phyloP scores from a whole-genome alignment of 1,140 invertebrate genomes.

The Aporrectodea caliginosa region DNA sequence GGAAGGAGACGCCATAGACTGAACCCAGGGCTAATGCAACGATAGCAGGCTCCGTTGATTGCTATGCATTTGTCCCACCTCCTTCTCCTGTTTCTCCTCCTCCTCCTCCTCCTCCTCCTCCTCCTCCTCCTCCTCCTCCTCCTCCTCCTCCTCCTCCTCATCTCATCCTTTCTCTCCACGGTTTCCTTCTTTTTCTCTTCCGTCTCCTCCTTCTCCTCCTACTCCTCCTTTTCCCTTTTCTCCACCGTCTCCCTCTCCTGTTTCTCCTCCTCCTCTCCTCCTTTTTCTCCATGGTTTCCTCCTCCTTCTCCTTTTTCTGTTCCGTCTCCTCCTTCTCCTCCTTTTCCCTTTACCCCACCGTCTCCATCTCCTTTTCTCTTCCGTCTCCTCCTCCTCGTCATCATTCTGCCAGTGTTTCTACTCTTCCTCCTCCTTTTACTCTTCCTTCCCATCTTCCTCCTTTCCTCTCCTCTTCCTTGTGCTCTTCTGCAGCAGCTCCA shows the following conservation, averaged over 20 bases:
- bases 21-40: background rate
- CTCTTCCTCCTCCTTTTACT: too few relatives aligned
- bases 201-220: background rate
- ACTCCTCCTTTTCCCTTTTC: background rate
- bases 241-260: background rate
- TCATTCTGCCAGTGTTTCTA: too few relatives aligned
- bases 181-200: background rate
- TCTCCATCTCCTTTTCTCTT: too few relatives aligned
- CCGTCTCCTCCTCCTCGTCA: too few relatives aligned
- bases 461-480: too few relatives aligned
- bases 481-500: too few relatives aligned
- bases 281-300: background rate
- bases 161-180: background rate
- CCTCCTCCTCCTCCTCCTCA: background rate
- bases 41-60: background rate
- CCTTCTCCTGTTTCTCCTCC: background rate
- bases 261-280: background rate
- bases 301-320: background rate
- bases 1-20: background rate
- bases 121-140: background rate
- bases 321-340: too few relatives aligned
- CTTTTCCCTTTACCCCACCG: too few relatives aligned
- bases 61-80: background rate
- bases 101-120: constrained; percentile 31
- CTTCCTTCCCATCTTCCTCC: too few relatives aligned